Conservation (phyloP, 2,113 vertebrate species). For the Paedocypris sp. region DNA sequence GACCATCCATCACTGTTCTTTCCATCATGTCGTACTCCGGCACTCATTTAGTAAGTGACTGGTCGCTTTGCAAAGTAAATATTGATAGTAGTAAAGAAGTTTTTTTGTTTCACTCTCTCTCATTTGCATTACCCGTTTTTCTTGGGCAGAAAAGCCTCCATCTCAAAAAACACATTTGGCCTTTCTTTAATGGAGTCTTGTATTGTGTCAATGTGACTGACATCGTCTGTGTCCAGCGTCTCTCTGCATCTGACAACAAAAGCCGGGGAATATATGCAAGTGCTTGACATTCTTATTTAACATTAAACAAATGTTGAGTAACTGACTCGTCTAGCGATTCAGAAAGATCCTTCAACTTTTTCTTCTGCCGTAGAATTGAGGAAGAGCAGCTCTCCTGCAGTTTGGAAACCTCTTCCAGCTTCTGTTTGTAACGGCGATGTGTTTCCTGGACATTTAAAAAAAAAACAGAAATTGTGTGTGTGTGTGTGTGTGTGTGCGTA, state of each 20-base stretch:
- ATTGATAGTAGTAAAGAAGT: no score
- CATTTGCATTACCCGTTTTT: slow-evolving; percentile 74
- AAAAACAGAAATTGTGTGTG: neutral
- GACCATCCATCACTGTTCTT: neutral
- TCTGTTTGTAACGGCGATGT: slow-evolving; percentile 81
- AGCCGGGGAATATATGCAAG: neutral
- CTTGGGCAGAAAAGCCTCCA: slow-evolving; percentile 95
- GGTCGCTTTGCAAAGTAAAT: neutral
- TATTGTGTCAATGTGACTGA: slow-evolving; percentile 54
- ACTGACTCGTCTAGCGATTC: slow-evolving; percentile 65
- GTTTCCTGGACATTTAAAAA: slow-evolving; percentile 63
- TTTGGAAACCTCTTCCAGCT: slow-evolving; percentile 83
- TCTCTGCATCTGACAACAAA: slow-evolving; percentile 64
- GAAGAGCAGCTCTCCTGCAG: slow-evolving; percentile 72
- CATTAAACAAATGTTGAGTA: neutral
- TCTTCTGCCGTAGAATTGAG: slow-evolving; percentile 77
- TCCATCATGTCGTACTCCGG: no score
- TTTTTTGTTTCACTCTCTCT: no score
- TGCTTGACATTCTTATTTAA: neutral
- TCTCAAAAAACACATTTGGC: slow-evolving; percentile 77
- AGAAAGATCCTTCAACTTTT: slow-evolving; percentile 73
- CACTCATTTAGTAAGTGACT: no score
- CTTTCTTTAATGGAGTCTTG: slow-evolving; percentile 71
- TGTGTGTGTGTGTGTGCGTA: no score
- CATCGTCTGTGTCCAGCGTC: slow-evolving; percentile 41